A percentile compares a stretch with the other conserved stretches of the same genome.
Evolutionary conservation across 2,888 invertebrate genomes (phyloP).

Genomic region (Eudemis profundana): DNA sequence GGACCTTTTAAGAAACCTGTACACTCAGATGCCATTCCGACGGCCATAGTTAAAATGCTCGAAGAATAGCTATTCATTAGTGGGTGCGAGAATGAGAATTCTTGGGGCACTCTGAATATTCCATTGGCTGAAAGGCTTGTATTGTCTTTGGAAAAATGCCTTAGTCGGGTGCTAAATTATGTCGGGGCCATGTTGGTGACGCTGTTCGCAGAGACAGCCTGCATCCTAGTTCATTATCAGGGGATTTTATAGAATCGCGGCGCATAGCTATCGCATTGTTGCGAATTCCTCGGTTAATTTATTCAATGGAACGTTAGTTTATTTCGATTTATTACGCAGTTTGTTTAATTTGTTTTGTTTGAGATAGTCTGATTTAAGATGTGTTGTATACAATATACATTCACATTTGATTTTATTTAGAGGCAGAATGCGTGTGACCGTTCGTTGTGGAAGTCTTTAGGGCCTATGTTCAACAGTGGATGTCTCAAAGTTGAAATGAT

Average conservation of each 20-base stretch:
- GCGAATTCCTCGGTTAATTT: conserved; percentile 42
- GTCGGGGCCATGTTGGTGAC: conserved; percentile 65
- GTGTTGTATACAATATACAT: background rate
- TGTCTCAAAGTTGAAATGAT: too few species aligned
- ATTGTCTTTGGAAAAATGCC: conserved; percentile 84
- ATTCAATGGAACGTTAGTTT: conserved; percentile 34
- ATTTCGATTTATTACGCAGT: conserved; percentile 29
- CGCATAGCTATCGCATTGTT: conserved; percentile 59
- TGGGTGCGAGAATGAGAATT: conserved; percentile 85
- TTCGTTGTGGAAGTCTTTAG: too few species aligned
- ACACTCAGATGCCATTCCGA: conserved; percentile 83
- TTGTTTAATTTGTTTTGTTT: conserved; percentile 14
- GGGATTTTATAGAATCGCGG: conserved; percentile 60
- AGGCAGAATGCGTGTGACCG: too few species aligned
- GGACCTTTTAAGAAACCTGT: conserved; percentile 84
- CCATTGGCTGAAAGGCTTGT: conserved; percentile 75
- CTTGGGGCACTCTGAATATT: conserved; percentile 82
- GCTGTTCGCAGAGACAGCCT: conserved; percentile 57
- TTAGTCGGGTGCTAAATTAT: conserved; percentile 78
- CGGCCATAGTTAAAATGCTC: conserved; percentile 84
- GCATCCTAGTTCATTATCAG: conserved; percentile 74
- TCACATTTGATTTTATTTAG: background rate
- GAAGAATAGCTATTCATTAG: conserved; percentile 85
- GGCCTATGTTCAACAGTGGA: too few species aligned
- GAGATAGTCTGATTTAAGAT: background rate